Evolutionary conservation across 64 coral and sea anemone genomes (phyloP).

Genomic region (Montipora foliosa): DNA sequence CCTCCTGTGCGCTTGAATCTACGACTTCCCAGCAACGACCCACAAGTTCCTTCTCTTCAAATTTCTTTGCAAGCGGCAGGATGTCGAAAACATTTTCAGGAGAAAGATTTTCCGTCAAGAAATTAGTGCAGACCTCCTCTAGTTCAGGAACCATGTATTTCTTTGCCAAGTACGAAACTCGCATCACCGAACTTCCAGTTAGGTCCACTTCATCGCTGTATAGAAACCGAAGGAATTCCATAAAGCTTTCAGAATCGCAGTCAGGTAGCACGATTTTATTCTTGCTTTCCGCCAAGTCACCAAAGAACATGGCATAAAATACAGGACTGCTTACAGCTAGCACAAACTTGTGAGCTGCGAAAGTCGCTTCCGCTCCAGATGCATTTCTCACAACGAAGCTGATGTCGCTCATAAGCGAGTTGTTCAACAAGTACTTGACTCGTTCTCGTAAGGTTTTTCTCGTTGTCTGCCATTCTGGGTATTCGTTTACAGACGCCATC

Average conservation of each 20-base stretch:
- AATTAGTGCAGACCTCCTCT: conserved; percentile 17
- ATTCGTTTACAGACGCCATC: conserved; percentile 12
- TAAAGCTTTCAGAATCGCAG: conserved; percentile 43
- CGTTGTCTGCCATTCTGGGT: conserved; percentile 12
- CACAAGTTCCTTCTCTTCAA: conserved; percentile 49
- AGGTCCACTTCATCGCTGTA: conserved; percentile 63
- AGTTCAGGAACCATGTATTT: conserved; percentile 78
- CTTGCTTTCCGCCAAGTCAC: conserved; percentile 9
- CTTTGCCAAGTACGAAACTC: conserved; percentile 68
- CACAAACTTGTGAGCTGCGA: conserved; percentile 59
- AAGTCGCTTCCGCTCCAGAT: not conserved
- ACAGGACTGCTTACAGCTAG: conserved; percentile 56
- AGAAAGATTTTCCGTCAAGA: conserved; percentile 36
- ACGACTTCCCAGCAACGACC: conserved; percentile 64
- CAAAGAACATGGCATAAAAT: conserved; percentile 66
- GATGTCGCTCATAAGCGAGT: conserved; percentile 61
- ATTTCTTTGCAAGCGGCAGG: conserved; percentile 38
- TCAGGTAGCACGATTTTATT: conserved; percentile 47
- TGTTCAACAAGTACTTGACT: conserved; percentile 26
- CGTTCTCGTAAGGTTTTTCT: conserved; percentile 43
- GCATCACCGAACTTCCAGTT: conserved; percentile 19
- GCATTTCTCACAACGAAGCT: conserved; percentile 14
- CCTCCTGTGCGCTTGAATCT: conserved; percentile 16
- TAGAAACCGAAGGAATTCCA: conserved; percentile 63
- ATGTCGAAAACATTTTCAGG: conserved; percentile 67